Conservation (phyloP, 2,797 vertebrate species). For the Oreortyx pictus region DNA sequence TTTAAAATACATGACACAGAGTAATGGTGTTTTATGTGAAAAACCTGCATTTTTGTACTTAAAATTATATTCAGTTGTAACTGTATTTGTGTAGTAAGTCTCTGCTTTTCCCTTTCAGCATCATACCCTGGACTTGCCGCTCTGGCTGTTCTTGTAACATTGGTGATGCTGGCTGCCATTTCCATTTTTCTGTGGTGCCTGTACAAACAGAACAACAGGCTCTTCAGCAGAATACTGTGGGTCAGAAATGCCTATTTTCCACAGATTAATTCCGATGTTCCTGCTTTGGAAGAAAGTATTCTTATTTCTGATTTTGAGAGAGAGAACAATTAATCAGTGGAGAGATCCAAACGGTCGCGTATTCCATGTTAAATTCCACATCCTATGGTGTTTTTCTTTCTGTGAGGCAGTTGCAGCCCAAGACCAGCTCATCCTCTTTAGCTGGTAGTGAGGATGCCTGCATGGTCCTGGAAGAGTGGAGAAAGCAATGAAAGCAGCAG, state of each 20-base stretch:
- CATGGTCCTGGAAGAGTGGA: not conserved
- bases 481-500: not conserved
- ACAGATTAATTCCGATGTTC: constrained; percentile 79
- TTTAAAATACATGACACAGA: not conserved
- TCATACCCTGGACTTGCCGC: constrained; percentile 79
- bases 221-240: constrained; percentile 78
- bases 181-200: constrained; percentile 80
- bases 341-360: not conserved
- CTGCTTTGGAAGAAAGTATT: constrained; percentile 87
- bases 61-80: not conserved
- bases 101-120: constrained; percentile 75
- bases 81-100: not conserved
- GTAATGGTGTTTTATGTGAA: not conserved
- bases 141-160: constrained; percentile 78
- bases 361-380: not conserved
- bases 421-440: not conserved
- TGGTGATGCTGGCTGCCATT: constrained; percentile 82
- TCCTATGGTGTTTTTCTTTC: not conserved
- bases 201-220: constrained; percentile 81
- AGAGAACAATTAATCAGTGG: constrained; percentile 76
- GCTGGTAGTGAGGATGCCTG: not conserved
- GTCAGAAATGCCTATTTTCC: constrained; percentile 83
- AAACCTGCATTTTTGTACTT: not conserved
- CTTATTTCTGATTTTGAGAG: constrained; percentile 89
- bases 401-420: not conserved